These are phyloP conservation scores for Myzus persicae DNA, from an alignment of 1,140 invertebrate species.

Conservation along the genomic window DNA sequence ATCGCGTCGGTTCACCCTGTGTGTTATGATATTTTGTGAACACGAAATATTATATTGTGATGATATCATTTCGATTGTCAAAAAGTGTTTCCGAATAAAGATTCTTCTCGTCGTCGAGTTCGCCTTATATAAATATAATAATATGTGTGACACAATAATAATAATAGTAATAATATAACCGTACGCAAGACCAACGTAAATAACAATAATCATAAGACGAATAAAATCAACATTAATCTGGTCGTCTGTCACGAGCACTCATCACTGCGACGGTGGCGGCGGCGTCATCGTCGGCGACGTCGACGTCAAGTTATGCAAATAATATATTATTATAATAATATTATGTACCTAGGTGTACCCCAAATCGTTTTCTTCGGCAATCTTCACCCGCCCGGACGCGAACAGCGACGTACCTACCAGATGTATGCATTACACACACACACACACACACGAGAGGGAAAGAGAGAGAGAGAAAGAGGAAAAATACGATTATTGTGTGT, in stretches of 20 bases:
- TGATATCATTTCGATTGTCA: neutral
- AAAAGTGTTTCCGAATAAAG: neutral
- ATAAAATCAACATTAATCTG: constrained; percentile 48
- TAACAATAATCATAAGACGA: neutral
- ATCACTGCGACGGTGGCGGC: neutral
- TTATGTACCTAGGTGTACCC: neutral
- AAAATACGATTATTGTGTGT: neutral
- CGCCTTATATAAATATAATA: neutral
- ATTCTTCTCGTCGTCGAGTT: neutral
- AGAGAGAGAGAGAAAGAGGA: neutral
- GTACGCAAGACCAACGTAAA: neutral
- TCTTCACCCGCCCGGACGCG: neutral
- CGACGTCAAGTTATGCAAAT: constrained; percentile 37
- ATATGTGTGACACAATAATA: neutral
- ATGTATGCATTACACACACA: neutral
- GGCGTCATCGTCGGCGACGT: too few relatives aligned
- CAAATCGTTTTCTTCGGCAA: neutral
- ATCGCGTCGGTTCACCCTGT: neutral
- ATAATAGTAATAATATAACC: neutral
- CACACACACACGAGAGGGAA: neutral
- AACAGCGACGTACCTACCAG: neutral
- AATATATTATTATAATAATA: neutral
- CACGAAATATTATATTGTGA: neutral
- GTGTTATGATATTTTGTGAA: neutral
- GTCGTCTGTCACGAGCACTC: constrained; percentile 29